Base-by-base conservation (phyloP, 35 echinoderm and acorn worm species). In the Holothuria glaberrima region DNA sequence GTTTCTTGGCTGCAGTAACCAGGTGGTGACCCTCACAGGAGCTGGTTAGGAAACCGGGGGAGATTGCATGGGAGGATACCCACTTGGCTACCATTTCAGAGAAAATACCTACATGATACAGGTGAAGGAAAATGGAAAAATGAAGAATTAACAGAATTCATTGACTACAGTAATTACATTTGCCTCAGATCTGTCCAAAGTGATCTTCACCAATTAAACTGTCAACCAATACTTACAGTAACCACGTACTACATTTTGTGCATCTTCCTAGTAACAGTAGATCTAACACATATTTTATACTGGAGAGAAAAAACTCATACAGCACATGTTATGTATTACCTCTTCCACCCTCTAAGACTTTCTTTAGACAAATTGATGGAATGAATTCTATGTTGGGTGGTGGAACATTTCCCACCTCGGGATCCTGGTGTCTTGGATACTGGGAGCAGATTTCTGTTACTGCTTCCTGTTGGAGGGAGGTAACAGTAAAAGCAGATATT, bases 61-160 rank as follows among this genome's bases (percentile, higher is more conserved):
- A 83, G 9, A 98, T 62, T 59, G 70, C 41, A 46, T 92, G 68
- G 50, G 94, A 90, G 62, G 87, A 90, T 30, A 91, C 90, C 95
- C 92, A 98, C 32, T 88, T 90, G 5, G 92, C 95, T 73, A 98
- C 65, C 38, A 92, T 69, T 90, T 98, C 95, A 18, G 95, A 89
- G 62, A 98, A 86, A 24, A 94, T 70, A 64, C 93, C 95, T 98
- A 32, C 18, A 46, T 25, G 85, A 87, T 46, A 45, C 3, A 25
- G 25, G 31, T 4, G 16, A 21, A 86, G 5, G 9, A 66, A 60
- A 44, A 24, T 14, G 35, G 31, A 88, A 71, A 32, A 86, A 86
- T n/a, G 16, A 54, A 17, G 16, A 54, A 46, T 46, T 10, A 46
- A 46, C 44, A 46, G 4, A 5, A 54, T 54, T 12, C 50, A 54